These are phyloP conservation scores for Cerastis leucographa DNA, from an alignment of 2,888 invertebrate species.

Conservation along the genomic window DNA sequence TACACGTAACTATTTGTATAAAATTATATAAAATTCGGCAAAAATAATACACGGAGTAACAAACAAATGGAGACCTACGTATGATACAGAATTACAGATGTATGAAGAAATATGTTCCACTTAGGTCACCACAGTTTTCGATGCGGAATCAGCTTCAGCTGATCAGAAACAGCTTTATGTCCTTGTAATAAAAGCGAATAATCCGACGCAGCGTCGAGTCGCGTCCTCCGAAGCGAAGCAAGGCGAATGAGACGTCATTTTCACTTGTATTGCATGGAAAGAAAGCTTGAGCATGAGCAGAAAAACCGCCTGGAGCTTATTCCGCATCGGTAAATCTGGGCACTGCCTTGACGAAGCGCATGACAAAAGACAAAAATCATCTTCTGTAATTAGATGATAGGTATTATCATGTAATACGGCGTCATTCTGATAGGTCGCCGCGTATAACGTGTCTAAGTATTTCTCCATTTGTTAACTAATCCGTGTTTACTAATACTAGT, in stretches of 20 bases:
- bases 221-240: neutral
- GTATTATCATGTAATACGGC: neutral
- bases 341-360: neutral
- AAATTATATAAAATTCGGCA: slow-evolving; percentile 54
- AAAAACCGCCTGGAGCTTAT: neutral
- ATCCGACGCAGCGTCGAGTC: neutral
- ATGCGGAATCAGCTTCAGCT: neutral
- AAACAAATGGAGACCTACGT: slow-evolving; percentile 11
- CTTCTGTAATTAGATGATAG: neutral
- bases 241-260: neutral
- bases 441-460: neutral
- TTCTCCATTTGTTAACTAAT: slow-evolving; percentile 35
- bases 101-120: neutral
- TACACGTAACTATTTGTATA: slow-evolving; percentile 33
- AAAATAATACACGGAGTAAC: slow-evolving; percentile 58
- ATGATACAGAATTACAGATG: neutral
- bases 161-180: neutral
- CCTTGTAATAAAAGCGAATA: neutral
- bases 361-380: neutral
- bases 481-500: slow-evolving; percentile 40
- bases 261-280: too few species aligned
- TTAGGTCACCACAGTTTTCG: neutral
- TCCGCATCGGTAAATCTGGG: neutral
- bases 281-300: too few species aligned
- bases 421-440: slow-evolving; percentile 10